These are phyloP conservation scores for Apamea anceps DNA, from an alignment of 2,888 invertebrate species.

Conservation along the genomic window DNA sequence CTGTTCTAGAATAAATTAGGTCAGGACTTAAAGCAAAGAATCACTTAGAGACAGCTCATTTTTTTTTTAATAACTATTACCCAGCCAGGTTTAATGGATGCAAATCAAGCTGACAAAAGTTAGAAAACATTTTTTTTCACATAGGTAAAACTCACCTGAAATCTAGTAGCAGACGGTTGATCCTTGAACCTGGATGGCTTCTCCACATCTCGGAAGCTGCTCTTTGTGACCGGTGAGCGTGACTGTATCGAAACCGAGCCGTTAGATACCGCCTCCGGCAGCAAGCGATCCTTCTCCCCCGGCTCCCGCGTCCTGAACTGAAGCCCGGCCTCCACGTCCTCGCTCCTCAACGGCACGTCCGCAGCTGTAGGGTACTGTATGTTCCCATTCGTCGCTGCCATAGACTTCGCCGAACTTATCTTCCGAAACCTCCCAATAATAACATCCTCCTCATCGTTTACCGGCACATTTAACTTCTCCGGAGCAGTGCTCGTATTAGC, in stretches of 20 bases:
- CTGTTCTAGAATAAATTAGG: background rate
- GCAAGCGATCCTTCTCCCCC: slow-evolving; percentile 79
- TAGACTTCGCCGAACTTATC: slow-evolving; percentile 89
- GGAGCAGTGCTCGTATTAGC: slow-evolving; percentile 66
- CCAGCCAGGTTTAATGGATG: background rate
- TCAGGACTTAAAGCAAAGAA: background rate
- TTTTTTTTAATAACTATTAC: background rate
- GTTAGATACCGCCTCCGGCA: slow-evolving; percentile 74
- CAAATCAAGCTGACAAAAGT: too few species aligned
- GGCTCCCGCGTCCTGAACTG: slow-evolving; percentile 80
- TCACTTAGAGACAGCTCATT: background rate
- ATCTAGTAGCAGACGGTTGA: slow-evolving; percentile 91
- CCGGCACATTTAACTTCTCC: slow-evolving; percentile 75
- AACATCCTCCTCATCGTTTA: slow-evolving; percentile 86
- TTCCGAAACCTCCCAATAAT: slow-evolving; percentile 88
- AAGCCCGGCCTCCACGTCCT: slow-evolving; percentile 83
- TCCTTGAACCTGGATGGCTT: slow-evolving; percentile 91
- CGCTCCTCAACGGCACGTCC: slow-evolving; percentile 76
- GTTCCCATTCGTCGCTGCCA: slow-evolving; percentile 89
- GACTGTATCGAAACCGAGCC: slow-evolving; percentile 68
- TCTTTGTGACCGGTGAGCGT: slow-evolving; percentile 87
- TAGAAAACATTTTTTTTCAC: background rate
- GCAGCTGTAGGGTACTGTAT: slow-evolving; percentile 85
- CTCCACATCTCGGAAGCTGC: slow-evolving; percentile 91
- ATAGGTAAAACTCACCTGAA: slow-evolving; percentile 85